Evolutionary conservation across 2,113 vertebrate species (phyloP).

Genomic region (Dolichotis patagonum): DNA sequence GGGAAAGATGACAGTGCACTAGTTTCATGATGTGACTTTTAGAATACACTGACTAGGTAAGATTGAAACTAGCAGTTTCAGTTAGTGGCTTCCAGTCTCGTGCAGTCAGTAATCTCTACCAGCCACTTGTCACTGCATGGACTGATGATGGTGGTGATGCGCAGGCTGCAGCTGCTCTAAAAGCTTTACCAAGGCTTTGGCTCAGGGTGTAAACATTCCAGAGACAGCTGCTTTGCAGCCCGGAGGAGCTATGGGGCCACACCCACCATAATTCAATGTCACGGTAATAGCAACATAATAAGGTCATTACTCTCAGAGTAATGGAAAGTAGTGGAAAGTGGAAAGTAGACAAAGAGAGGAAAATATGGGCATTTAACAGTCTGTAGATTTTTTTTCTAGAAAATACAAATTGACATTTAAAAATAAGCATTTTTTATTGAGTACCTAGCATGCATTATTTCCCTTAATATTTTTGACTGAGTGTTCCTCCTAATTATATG

Average conservation of each 20-base stretch:
- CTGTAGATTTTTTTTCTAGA: neutral
- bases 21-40: neutral
- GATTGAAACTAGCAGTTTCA: neutral
- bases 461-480: neutral
- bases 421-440: conserved; percentile 25
- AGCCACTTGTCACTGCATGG: neutral
- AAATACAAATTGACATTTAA: conserved; percentile 27
- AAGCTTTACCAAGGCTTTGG: neutral
- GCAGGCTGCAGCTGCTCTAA: neutral
- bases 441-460: neutral
- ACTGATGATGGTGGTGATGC: neutral
- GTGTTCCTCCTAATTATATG: neutral
- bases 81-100: neutral
- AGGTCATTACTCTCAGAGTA: neutral
- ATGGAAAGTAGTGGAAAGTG: neutral
- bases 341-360: neutral
- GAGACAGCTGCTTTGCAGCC: neutral
- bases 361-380: neutral
- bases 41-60: neutral
- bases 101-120: neutral
- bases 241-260: neutral
- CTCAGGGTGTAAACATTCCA: neutral
- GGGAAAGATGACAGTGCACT: neutral
- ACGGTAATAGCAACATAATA: neutral
- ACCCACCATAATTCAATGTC: neutral